Base-by-base conservation (phyloP, 92 coral and sea anemone species). In the Parazoanthus atlanticus region DNA sequence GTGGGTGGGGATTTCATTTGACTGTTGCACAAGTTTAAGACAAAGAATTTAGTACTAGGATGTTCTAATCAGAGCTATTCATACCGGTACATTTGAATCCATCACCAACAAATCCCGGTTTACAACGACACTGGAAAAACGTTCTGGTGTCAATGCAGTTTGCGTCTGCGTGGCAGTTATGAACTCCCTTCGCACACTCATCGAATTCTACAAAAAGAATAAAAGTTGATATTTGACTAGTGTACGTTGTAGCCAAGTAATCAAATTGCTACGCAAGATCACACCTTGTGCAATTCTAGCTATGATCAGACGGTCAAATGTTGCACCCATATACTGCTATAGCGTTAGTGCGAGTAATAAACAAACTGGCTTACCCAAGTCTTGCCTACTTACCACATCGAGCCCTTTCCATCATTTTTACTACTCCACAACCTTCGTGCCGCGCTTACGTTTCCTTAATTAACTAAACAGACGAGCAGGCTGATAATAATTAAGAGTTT, bases 141-240 rank as follows among this genome's bases (percentile, higher is more conserved):
- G 94, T 91, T 16, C 88, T 85, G 17, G 97, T 94, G 80, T 95
- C 90, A 69, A 88, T 85, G 74, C 98, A 95, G 69, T 89, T 26
- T 21, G 95, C 97, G 47, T 95, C 96, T 26, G n/a, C 52, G 64
- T 95, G 98, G 75, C 98, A 95, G 87, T 95, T 86, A 73, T 92
- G 89, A 85, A 88, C 82, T 21, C 90, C 88, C 72, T 89, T 33
- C 38, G 91, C 85, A 69, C 98, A 95, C 86, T 95, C 98, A 84
- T 95, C 86, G 61, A 94, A 94, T 65, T 95, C 98, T 95, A 76
- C 33, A 89, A n/a, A 6, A 43, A 26, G 29, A 32, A 40, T n/a
- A 86, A 36, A 36, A 34, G 38, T 21, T 61, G 69, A 61, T 21
- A 17, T 52, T 52, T 13, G 10, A 19, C 58, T 52, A 15, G 9